These are phyloP conservation scores for Cebus imitator DNA, from an alignment of 2,113 vertebrate genomes.

Conservation along the genomic window DNA sequence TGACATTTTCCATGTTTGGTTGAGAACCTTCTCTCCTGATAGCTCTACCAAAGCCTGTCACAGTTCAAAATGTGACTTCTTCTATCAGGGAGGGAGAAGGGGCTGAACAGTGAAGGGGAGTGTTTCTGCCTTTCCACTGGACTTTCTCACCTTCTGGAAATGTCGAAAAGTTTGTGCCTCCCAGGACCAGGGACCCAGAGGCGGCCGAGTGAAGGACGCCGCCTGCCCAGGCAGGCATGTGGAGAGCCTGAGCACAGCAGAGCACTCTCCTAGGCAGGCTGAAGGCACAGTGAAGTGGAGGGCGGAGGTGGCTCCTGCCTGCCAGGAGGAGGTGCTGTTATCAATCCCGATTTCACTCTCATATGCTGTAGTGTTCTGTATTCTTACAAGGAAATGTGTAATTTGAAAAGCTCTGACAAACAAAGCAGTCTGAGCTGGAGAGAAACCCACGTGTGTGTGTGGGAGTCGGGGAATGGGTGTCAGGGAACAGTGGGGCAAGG, in stretches of 20 bases:
- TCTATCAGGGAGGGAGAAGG: rapidly evolving
- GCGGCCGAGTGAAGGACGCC: rapidly evolving
- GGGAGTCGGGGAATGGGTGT: background rate
- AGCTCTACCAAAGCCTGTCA: rapidly evolving
- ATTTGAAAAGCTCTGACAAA: rapidly evolving
- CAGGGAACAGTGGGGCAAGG: background rate
- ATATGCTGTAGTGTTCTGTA: rapidly evolving
- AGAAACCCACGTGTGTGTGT: background rate
- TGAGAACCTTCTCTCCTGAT: rapidly evolving
- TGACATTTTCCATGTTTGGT: rapidly evolving
- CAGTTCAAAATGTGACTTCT: rapidly evolving
- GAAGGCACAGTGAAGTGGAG: rapidly evolving
- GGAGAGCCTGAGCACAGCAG: rapidly evolving
- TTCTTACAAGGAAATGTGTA: rapidly evolving
- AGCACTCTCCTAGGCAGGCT: rapidly evolving
- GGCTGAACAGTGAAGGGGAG: background rate
- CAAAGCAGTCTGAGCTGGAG: rapidly evolving
- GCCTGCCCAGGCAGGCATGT: rapidly evolving
- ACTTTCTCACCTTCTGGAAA: too few species aligned
- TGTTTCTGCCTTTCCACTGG: background rate
- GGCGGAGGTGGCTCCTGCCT: rapidly evolving
- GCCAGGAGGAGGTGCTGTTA: rapidly evolving
- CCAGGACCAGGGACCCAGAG: rapidly evolving
- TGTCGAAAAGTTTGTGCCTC: background rate
- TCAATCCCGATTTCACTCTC: rapidly evolving